phyloP scores from a whole-genome alignment of 2,888 invertebrate genomes.

The Eupithecia pulchellata region DNA sequence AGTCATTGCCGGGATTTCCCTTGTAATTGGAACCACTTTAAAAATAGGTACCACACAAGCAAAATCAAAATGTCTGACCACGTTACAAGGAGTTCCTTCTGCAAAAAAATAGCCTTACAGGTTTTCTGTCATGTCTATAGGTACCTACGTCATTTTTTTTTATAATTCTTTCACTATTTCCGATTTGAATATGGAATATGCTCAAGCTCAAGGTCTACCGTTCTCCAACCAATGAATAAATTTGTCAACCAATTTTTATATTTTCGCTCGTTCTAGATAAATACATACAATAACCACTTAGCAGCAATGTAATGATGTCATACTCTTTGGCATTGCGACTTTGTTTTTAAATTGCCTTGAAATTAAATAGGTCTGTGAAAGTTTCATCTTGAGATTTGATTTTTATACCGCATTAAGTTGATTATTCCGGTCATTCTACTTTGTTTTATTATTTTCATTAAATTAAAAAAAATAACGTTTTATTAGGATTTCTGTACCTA shows the following conservation, averaged over 20 bases:
- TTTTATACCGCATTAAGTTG: background rate
- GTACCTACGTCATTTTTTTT: background rate
- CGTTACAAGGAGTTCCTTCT: background rate
- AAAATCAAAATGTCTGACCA: background rate
- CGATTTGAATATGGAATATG: background rate
- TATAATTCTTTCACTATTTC: background rate
- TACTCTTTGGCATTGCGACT: background rate
- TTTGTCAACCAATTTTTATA: background rate
- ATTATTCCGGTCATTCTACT: background rate
- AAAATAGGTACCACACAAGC: background rate
- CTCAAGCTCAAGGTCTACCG: background rate
- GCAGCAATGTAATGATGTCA: background rate
- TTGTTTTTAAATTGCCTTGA: constrained; percentile 3
- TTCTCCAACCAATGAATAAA: background rate
- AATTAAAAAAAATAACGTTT: background rate
- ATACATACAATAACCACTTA: background rate
- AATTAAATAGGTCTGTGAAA: constrained; percentile 9
- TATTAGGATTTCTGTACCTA: background rate
- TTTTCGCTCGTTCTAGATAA: background rate
- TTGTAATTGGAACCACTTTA: background rate
- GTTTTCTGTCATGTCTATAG: background rate
- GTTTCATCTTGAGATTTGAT: background rate
- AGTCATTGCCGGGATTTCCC: constrained; percentile 1
- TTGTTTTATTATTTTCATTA: too few species aligned
- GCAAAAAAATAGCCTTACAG: background rate